A percentile compares a stretch with the other conserved stretches of the same genome.
phyloP scores from a whole-genome alignment of 1,140 invertebrate species.

The Drosophila nannoptera region DNA sequence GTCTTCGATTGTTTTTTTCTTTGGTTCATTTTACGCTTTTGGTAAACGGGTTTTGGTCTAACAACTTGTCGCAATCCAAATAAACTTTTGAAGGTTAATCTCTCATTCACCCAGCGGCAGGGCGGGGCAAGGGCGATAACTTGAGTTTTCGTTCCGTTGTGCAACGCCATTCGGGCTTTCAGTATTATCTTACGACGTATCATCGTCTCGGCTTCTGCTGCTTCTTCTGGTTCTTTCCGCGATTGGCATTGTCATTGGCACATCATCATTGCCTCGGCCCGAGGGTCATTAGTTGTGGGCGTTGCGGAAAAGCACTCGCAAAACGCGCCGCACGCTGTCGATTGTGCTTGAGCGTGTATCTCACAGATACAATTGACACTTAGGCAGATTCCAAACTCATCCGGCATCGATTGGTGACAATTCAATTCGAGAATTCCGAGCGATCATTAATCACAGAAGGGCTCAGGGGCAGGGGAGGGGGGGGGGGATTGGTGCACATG shows the following conservation, averaged over 20 bases:
- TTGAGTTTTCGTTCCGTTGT: constrained; percentile 20
- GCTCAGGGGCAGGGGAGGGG: no score
- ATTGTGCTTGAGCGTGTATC: constrained; percentile 7
- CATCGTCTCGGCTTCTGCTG: constrained; percentile 7
- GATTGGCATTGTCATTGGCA: constrained; percentile 31
- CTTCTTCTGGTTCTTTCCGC: neutral
- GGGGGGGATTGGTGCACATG: no score
- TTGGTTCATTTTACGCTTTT: constrained; percentile 3
- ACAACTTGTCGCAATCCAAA: constrained; percentile 48
- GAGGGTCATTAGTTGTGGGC: constrained; percentile 33
- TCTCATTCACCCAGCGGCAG: constrained; percentile 43
- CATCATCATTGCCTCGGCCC: constrained; percentile 1
- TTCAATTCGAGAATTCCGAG: constrained; percentile 4
- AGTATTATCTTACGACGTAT: constrained; percentile 3
- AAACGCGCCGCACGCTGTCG: neutral
- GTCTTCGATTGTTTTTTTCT: no score
- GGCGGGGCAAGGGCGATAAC: neutral
- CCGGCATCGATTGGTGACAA: constrained; percentile 16
- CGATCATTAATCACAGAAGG: constrained; percentile 4
- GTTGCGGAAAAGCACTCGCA: constrained; percentile 30
- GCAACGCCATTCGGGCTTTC: constrained; percentile 14
- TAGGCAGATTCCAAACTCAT: neutral
- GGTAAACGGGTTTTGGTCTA: constrained; percentile 37
- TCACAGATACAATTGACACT: constrained; percentile 5
- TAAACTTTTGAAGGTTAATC: constrained; percentile 62